These are phyloP conservation scores for Lophius piscatorius DNA, from an alignment of 2,113 vertebrate species.

Conservation along the genomic window DNA sequence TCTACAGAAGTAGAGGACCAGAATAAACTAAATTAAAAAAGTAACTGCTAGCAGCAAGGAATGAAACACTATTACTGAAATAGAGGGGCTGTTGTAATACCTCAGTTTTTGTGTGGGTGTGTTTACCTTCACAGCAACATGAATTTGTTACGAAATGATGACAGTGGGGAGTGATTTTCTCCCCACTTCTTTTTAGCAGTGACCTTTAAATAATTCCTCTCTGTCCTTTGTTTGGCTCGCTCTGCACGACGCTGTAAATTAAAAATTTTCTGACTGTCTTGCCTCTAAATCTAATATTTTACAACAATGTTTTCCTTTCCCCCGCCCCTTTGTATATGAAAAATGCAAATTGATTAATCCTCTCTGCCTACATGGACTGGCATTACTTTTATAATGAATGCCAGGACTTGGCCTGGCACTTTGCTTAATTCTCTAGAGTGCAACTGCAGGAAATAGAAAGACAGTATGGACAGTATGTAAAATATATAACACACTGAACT, in stretches of 20 bases:
- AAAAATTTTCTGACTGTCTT: slow-evolving; percentile 17
- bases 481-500: too few species aligned
- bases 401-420: slow-evolving; percentile 5
- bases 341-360: slow-evolving; percentile 35
- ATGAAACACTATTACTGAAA: too few species aligned
- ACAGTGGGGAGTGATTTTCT: slow-evolving; percentile 36
- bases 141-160: slow-evolving; percentile 29
- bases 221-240: slow-evolving; percentile 20
- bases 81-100: too few species aligned
- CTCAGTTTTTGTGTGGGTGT: too few species aligned
- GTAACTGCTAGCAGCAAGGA: too few species aligned
- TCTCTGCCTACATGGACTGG: slow-evolving; percentile 4
- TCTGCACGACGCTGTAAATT: too few species aligned
- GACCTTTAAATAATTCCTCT: slow-evolving; percentile 41
- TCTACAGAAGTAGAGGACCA: too few species aligned
- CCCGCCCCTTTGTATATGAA: slow-evolving; percentile 1
- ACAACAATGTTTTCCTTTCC: background rate
- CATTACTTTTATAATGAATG: slow-evolving; percentile 3
- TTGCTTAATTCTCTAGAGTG: slow-evolving; percentile 5
- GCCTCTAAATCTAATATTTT: slow-evolving; percentile 25
- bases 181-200: slow-evolving; percentile 13
- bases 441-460: background rate
- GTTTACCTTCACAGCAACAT: slow-evolving; percentile 14
- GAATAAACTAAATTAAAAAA: too few species aligned
- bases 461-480: too few species aligned